Evolutionary conservation across 2,113 vertebrate genomes (phyloP), one percentile per base, ranked within the genome.

Genomic region (Origma solitaria): DNA sequence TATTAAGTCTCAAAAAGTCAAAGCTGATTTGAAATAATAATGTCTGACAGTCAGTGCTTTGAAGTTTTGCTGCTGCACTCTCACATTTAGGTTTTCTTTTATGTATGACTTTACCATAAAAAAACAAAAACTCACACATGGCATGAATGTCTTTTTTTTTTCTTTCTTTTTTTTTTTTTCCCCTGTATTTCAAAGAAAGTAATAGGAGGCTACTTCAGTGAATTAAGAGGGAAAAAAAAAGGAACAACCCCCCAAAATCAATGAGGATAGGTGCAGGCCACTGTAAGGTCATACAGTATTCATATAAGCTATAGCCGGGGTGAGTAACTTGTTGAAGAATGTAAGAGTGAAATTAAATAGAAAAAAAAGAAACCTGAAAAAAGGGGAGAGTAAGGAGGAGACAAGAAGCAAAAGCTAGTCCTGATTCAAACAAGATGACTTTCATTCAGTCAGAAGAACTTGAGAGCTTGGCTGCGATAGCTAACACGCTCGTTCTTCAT

Each of bases 341-440:
- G 44, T 44, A 69, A 72, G 90, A 81, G 33, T 83, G 49, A 68
- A 86, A 86, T 85, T 82, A 51, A 65, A 64, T 76, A 56, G 44
- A 28, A 53, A 82, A 54, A 62, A 61, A 66, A 28, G 50, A 6
- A 40, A 33, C 6, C 44, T 21, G 49, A 65, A 22, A 54, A 50
- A 50, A 4, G 11, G 7, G 21, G 31, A 79, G 44, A 62, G 30
- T 71, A 71, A 82, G 44, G 28, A 84, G 60, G n/a, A 87, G 44
- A 71, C 10, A 60, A 53, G 86, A 90, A 25, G 82, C 27, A 71
- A 61, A 94, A 57, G 9, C 71, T 94, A 62, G 83, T 49, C 71
- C 82, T 97, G 98, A 98, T 98, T 98, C 97, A 98, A 98, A 98
- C 98, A 98, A 97, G 92, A 98, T 98, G 98, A 98, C 98, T 98